Conservation (phyloP, 2,113 vertebrate genomes). For the Cariama cristata region DNA sequence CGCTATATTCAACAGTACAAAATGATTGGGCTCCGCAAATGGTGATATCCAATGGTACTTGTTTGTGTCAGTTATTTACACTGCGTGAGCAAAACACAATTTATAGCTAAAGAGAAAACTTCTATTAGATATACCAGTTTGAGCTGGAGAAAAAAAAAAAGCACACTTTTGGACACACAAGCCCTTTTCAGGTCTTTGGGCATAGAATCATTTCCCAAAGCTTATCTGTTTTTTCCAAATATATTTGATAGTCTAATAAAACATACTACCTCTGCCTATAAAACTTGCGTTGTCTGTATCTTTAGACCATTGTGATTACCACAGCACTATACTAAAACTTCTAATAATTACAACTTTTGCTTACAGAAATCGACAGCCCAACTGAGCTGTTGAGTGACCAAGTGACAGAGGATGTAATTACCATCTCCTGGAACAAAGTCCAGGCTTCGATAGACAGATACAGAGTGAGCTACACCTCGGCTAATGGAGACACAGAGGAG, state of each 20-base stretch:
- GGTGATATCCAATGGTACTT: not conserved
- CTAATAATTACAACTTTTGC: not conserved
- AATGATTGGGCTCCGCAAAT: not conserved
- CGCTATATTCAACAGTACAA: not conserved
- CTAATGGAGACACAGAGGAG: slow-evolving; percentile 75
- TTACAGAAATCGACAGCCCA: slow-evolving; percentile 65
- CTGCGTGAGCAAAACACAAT: not conserved
- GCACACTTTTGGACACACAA: not conserved
- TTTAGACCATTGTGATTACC: not conserved
- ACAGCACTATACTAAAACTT: not conserved
- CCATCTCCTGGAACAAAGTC: slow-evolving; percentile 81
- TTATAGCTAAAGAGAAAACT: not conserved
- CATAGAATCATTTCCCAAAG: not conserved
- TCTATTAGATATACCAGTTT: not conserved
- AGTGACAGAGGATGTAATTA: slow-evolving; percentile 81
- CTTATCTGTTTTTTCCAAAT: not conserved
- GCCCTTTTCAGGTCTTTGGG: not conserved
- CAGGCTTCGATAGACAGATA: slow-evolving; percentile 82
- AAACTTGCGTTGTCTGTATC: not conserved
- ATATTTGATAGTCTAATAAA: not conserved
- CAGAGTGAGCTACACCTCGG: slow-evolving; percentile 79
- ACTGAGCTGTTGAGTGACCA: slow-evolving; percentile 72
- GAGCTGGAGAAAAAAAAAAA: not conserved
- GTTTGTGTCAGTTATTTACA: not conserved
- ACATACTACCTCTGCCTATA: not conserved